Conservation (phyloP, 2,113 vertebrate species). For the Tonatia bakeri region DNA sequence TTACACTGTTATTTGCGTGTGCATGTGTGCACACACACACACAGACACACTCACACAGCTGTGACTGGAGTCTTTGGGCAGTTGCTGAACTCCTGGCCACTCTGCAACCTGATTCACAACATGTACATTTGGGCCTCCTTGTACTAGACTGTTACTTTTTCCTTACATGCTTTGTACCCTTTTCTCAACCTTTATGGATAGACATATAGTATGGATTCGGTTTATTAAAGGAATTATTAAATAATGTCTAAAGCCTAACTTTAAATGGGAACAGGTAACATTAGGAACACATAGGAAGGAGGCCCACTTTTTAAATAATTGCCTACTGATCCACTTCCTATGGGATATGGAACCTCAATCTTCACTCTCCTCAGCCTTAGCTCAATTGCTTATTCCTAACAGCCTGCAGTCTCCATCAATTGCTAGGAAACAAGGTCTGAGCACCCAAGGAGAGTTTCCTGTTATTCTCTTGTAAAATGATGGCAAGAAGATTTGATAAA, state of each 20-base stretch:
- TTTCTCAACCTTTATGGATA: not conserved
- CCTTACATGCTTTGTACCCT: not conserved
- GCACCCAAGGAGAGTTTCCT: constrained; percentile 30
- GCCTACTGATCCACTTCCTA: not conserved
- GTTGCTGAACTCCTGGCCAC: not conserved
- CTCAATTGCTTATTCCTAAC: constrained; percentile 11
- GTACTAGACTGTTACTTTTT: not conserved
- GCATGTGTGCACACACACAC: not conserved
- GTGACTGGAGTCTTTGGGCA: not conserved
- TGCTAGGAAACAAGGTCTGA: constrained; percentile 63
- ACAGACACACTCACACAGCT: too few relatives aligned
- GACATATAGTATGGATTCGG: not conserved
- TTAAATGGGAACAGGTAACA: constrained; percentile 10
- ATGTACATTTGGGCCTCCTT: not conserved
- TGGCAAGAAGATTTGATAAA: constrained; percentile 48
- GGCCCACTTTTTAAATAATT: not conserved
- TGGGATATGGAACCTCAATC: not conserved
- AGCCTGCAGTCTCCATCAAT: constrained; percentile 18
- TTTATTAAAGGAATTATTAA: not conserved
- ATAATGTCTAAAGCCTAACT: not conserved
- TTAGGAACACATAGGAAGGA: not conserved
- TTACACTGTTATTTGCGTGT: not conserved
- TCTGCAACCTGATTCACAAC: not conserved
- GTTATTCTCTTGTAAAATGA: constrained; percentile 51
- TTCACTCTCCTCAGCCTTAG: not conserved